Base-by-base conservation (phyloP, 1,140 invertebrate species). In the Polyergus mexicanus region DNA sequence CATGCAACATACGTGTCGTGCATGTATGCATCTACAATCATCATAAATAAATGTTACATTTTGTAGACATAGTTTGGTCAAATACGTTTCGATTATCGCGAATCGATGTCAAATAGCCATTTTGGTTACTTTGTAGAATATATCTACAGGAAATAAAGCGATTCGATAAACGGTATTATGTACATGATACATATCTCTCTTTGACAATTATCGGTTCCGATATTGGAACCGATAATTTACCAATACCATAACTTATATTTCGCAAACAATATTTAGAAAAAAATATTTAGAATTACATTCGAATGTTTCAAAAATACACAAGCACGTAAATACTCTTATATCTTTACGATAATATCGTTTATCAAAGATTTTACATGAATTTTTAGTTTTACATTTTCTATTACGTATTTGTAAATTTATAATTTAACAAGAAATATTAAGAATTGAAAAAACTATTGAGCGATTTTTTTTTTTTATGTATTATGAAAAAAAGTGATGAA, bases 141-240 rank as follows among this genome's bases (percentile, higher is more conserved):
- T 62, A 76, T 75, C 60, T 60, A 71, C 60, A 84, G 78, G 16
- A 44, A 86, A 76, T 41, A 62, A 86, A 51, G 51, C 54, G 28
- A 84, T 47, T 77, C 56, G 19, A 63, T 78, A 19, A 32, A 87
- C 16, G 44, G 22, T 69, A 84, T 75, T 71, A 75, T 75, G 63
- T 69, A 80, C 32, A n/a, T n/a, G 84, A 88, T 84, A 86, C 84
- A 86, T 88, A 65, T 88, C 75, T 89, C 87, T 38, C 76, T 88
- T 86, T 77, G 56, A 84, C 62, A 56, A 11, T 32, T 22, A 4
- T 32, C 32, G 32, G 28, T 56, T n/a, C 22, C 28, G 13, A 35
- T 25, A 32, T 13, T 22, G 2, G 19, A 65, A 16, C n/a, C n/a
- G 7, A 4, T 35, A 63, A 66, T 16, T 69, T 38, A 16, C 13